These are phyloP conservation scores for Leucoraja ocellata DNA, from an alignment of 2,797 vertebrate species.

Conservation along the genomic window DNA sequence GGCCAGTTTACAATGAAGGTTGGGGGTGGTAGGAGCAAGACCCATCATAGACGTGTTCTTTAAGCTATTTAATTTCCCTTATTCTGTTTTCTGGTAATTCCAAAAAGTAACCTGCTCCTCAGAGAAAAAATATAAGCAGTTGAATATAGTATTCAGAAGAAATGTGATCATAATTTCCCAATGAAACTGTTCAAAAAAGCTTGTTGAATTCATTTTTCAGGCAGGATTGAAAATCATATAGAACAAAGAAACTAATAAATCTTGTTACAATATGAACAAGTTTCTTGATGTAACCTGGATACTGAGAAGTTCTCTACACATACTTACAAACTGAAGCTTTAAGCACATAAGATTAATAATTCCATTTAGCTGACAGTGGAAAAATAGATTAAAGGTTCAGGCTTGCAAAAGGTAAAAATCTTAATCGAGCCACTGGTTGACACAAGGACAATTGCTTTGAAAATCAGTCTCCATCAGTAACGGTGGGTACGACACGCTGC, in stretches of 20 bases:
- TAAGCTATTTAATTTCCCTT: not conserved
- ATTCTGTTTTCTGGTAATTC: too few species aligned
- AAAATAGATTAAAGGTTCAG: not conserved
- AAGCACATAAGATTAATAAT: not conserved
- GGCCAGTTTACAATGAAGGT: not conserved
- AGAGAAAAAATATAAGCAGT: not conserved
- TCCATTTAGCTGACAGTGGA: not conserved
- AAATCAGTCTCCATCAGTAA: too few species aligned
- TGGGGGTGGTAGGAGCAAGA: too few species aligned
- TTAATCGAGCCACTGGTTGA: not conserved
- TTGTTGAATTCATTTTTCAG: conserved; percentile 9
- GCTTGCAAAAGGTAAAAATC: not conserved
- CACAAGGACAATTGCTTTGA: not conserved
- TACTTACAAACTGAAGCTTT: not conserved
- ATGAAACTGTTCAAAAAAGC: not conserved
- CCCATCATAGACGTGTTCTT: not conserved
- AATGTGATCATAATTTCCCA: not conserved
- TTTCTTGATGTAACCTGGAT: not conserved
- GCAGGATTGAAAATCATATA: not conserved
- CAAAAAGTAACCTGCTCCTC: not conserved
- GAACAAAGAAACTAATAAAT: not conserved
- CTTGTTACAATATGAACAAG: not conserved
- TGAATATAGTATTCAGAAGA: not conserved
- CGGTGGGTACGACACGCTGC: too few species aligned
- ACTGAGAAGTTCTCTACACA: not conserved